Percentiles rank a stretch among this genome's conserved stretches.
Conservation (phyloP, 2,113 vertebrate species). For the Philantomba maxwellii region DNA sequence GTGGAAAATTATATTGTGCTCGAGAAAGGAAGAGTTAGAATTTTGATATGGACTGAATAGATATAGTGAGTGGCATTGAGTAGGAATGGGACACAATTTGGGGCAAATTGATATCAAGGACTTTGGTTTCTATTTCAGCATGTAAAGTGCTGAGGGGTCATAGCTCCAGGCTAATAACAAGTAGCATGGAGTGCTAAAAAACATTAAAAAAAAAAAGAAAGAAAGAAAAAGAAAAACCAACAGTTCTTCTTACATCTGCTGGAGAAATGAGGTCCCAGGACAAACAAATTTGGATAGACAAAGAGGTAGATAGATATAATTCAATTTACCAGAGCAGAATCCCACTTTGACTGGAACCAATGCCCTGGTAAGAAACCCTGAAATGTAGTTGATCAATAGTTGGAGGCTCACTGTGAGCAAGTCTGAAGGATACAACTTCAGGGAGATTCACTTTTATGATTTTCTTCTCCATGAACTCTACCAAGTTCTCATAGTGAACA, state of each 20-base stretch:
- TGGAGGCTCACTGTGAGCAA: not conserved
- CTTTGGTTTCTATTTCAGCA: not conserved
- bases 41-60: not conserved
- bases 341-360: not conserved
- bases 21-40: not conserved
- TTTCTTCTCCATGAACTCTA: not conserved
- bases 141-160: not conserved
- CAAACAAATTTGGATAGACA: not conserved
- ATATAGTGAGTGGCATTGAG: not conserved
- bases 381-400: not conserved
- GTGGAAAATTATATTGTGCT: not conserved
- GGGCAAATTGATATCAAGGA: not conserved
- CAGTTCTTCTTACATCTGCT: not conserved
- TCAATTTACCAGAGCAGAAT: not conserved
- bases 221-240: not conserved
- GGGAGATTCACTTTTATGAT: not conserved
- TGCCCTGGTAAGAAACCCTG: not conserved
- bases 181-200: not conserved
- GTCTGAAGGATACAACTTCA: not conserved
- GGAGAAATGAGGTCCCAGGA: not conserved
- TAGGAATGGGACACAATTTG: not conserved
- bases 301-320: not conserved
- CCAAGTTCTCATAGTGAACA: not conserved
- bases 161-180: not conserved
- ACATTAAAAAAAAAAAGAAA: not conserved